Evolutionary conservation across 92 coral and sea anemone species (phyloP).

Genomic region (Heteractis magnifica): DNA sequence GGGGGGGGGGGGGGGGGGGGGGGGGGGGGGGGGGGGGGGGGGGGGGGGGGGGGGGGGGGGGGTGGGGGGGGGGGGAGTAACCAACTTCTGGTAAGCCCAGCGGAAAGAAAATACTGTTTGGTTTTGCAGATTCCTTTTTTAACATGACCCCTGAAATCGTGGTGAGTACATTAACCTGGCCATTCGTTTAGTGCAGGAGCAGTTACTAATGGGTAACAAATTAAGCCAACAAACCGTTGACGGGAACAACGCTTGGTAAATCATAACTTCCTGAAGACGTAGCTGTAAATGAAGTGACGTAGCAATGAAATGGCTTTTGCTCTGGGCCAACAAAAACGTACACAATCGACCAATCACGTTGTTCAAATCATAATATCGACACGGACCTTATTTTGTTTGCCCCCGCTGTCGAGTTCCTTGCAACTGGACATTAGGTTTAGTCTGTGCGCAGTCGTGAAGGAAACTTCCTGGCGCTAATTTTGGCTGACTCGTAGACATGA

Average conservation of each 20-base stretch:
- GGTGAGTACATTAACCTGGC: no score
- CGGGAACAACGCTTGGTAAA: not conserved
- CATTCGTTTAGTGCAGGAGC: no score
- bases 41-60: no score
- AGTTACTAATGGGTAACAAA: no score
- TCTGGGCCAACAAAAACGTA: not conserved
- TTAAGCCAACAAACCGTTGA: not conserved
- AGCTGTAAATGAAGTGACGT: not conserved
- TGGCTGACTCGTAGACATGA: not conserved
- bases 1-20: no score
- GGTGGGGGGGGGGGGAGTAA: no score
- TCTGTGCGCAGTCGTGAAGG: not conserved
- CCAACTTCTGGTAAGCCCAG: no score
- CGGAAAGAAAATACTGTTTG: no score
- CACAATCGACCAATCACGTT: not conserved
- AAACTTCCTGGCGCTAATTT: not conserved
- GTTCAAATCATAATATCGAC: not conserved
- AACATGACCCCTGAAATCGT: no score
- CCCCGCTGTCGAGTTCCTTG: not conserved
- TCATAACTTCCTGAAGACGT: slow-evolving; percentile 4
- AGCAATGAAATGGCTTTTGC: not conserved
- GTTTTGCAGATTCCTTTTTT: no score
- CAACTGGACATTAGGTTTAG: not conserved
- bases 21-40: no score
- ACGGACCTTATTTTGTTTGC: not conserved